Evolutionary conservation across 2,888 invertebrate genomes (phyloP), one percentile per base, ranked within the genome.

Genomic region (Notocelia uddmanniana): DNA sequence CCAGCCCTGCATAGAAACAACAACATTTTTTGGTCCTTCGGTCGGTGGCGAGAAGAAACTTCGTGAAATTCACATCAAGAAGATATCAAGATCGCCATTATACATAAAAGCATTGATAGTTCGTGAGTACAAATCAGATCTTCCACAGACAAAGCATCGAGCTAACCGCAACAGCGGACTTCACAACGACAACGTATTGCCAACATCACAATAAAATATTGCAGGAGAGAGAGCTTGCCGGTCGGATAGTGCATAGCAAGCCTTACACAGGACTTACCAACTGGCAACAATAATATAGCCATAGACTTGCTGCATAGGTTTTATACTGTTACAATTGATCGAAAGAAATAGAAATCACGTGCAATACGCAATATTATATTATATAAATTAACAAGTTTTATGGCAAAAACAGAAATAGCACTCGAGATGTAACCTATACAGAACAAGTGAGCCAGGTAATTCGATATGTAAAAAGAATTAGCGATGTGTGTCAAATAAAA

Each of bases 131-230:
- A 31, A 41, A 41, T 41, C 41, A 10, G 41, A 41, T 41, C 41
- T 41, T 41, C 41, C 41, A 41, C 41, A 41, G 41, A 41, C 41
- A 41, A 41, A n/a, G 41, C 41, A 41, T 41, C 41, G 41, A 41
- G 41, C 41, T 41, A 9, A n/a, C 41, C 41, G 41, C 10, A 41
- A 41, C 41, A 41, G 41, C 41, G 13, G 41, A 41, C 41, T 13
- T 41, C 41, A 41, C 41, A 41, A 13, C 41, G 10, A 2, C 31
- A 31, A 5, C 10, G 2, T 41, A 41, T 41, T 41, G 41, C 41
- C 41, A 41, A 41, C 41, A 13, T 41, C 3, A 41, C 41, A 41
- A 41, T 13, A 41, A 41, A 2, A 41, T 41, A 41, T 41, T 41
- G 41, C 41, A 41, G 41, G 11, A 41, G 41, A 41, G 41, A 41